Base-by-base conservation (phyloP, 2,797 vertebrate species). In the Hypotaenidia philippensis region DNA sequence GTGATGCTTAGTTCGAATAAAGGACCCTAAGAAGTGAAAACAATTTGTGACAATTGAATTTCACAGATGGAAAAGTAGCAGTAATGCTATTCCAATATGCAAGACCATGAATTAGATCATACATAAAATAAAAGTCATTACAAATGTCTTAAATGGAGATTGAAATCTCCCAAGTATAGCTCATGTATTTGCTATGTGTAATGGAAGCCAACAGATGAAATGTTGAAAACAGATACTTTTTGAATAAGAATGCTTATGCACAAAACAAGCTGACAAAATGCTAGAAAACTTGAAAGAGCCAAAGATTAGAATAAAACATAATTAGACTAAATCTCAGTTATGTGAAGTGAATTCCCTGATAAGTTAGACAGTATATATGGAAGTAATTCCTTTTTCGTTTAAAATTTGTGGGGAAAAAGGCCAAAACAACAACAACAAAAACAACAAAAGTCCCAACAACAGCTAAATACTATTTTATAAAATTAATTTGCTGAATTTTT, bases 81-180 rank as follows among this genome's bases (percentile, higher is more conserved):
- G 29, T 78, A 95, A 76, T 82, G 61, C 25, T 57, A n/a, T 41
- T 84, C 27, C 64, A 87, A 93, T 84, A 90, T 83, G 18, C 63
- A 87, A 53, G 38, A 90, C 83, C 70, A 56, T 87, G 21, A 94
- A 91, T 90, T 77, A 90, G 89, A 89, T 94, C 61, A 85, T 78
- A 87, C 31, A 85, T 80, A 55, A 91, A 90, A 69, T 61, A 83
- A 77, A 93, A 92, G 60, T 75, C 90, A 94, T 78, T 92, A 40
- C 44, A 40, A 93, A 81, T 76, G 18, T 75, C 61, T 91, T 61
- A 83, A 93, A 87, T 0, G 1, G 53, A 70, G 93, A 70, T 79
- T 88, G 38, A 92, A 91, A 83, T 64, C 55, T 79, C 49, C 49
- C 77, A 49, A 56, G 31, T 32, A 61, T 14, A 95, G 60, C 22